These are phyloP conservation scores for Brachyhypopomus occidentalis DNA, from an alignment of 2,113 vertebrate genomes.

Conservation along the genomic window DNA sequence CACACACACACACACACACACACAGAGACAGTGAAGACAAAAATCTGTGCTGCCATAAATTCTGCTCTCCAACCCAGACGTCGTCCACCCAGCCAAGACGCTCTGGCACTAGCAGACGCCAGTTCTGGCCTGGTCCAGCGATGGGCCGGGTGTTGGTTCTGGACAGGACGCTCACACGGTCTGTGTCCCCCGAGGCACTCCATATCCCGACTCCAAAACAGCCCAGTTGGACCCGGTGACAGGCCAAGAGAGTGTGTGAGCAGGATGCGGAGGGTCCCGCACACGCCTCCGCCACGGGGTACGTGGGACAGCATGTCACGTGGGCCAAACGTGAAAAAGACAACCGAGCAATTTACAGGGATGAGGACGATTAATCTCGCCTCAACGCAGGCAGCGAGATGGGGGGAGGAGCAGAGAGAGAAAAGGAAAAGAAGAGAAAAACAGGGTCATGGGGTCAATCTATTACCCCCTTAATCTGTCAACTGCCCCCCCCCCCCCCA, in stretches of 20 bases:
- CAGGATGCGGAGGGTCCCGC: slow-evolving; percentile 59
- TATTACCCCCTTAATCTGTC: too few relatives aligned
- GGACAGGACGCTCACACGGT: too few relatives aligned
- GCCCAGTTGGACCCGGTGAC: neutral
- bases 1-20: neutral
- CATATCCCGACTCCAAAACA: slow-evolving; percentile 1
- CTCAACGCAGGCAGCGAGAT: too few relatives aligned
- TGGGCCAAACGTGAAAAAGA: slow-evolving; percentile 61
- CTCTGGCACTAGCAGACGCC: too few relatives aligned
- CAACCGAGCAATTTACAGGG: slow-evolving; percentile 74
- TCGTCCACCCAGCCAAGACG: too few relatives aligned
- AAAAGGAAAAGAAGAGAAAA: slow-evolving; percentile 21
- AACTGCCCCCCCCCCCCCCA: neutral
- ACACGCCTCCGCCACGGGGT: slow-evolving; percentile 54
- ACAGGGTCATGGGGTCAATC: slow-evolving; percentile 22
- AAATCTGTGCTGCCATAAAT: too few relatives aligned
- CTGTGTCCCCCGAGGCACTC: neutral
- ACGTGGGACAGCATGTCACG: slow-evolving; percentile 65
- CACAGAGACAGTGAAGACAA: neutral
- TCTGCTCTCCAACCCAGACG: too few relatives aligned
- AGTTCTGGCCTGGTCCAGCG: too few relatives aligned
- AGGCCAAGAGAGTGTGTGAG: slow-evolving; percentile 18
- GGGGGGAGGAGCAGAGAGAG: slow-evolving; percentile 36
- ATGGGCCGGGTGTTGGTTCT: too few relatives aligned
- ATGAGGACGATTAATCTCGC: slow-evolving; percentile 59